Evolutionary conservation across 1,140 invertebrate genomes (phyloP).

Genomic region (Orussus abietinus): DNA sequence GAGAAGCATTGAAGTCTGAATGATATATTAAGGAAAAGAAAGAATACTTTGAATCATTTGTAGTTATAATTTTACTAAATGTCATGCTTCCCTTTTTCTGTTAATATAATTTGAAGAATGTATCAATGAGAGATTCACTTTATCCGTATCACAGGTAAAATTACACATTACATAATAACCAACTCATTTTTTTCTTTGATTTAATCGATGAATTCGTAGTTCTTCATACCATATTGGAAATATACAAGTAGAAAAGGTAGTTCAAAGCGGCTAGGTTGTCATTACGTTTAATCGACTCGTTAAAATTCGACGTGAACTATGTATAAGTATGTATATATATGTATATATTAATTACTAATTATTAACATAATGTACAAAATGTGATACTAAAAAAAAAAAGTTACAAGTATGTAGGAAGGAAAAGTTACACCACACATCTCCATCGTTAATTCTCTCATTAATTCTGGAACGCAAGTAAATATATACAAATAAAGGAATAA

Average conservation of each 20-base stretch:
- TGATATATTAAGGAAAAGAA: too few relatives aligned
- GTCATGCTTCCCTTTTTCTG: too few relatives aligned
- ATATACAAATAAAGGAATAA: constrained; percentile 25
- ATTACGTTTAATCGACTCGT: constrained; percentile 20
- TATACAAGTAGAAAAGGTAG: constrained; percentile 1
- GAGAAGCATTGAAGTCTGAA: too few relatives aligned
- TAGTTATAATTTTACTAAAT: too few relatives aligned
- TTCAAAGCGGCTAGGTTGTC: constrained; percentile 4
- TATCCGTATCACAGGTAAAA: too few relatives aligned
- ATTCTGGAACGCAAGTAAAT: constrained; percentile 18
- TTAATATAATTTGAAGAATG: too few relatives aligned
- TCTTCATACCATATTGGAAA: not conserved
- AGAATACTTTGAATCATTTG: too few relatives aligned
- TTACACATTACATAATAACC: not conserved
- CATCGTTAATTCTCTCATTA: constrained; percentile 16
- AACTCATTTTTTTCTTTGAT: constrained; percentile 7
- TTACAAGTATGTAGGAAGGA: constrained; percentile 24
- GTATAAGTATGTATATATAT: too few relatives aligned
- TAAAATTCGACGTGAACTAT: too few relatives aligned
- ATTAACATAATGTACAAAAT: constrained; percentile 33
- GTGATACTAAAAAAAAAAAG: constrained; percentile 22
- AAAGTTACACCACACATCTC: constrained; percentile 24
- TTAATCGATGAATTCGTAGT: not conserved
- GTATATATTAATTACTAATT: too few relatives aligned
- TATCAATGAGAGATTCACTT: too few relatives aligned